Base-by-base conservation (phyloP, 2,797 vertebrate species). In the Pangasius sanitwongsei region DNA sequence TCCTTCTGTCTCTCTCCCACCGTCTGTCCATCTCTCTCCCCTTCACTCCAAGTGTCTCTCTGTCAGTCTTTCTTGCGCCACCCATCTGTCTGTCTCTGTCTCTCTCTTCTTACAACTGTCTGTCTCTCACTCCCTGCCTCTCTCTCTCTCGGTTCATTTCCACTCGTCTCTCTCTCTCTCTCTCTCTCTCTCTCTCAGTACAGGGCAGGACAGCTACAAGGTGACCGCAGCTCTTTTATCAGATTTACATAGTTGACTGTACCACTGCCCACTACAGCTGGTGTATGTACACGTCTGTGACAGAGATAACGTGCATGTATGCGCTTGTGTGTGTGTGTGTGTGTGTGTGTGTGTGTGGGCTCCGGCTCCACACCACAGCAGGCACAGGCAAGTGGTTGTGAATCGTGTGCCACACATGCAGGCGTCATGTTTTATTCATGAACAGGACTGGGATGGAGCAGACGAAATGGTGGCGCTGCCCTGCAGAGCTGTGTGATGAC, bases 341-440 rank as follows among this genome's bases (percentile, higher is more conserved):
- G 65, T n/a, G 16, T 3, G 37, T 13, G 63, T 59, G 85, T 44
- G 70, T 63, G 81, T 5, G 4, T 0, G 41, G 1, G 23, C 85
- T 74, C 90, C 37, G 89, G 89, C 55, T 25, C 88, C 57, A 84
- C 65, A 89, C 91, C 80, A 90, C 61, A 92, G 91, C 87, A 91
- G 89, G 90, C 86, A 53, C 82, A 88, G 92, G 94, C 93, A 94
- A 94, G 94, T 94, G 93, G 93, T 92, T 92, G 89, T 90, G 87
- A 94, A 95, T 94, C 93, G 94, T 93, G 93, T 91, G 89, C 91
- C 91, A 94, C 93, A 91, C 91, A 91, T 92, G 89, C 90, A 87
- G 93, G 90, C 90, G 50, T 89, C 91, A 95, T 93, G 93, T 85
- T 90, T 96, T 95, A 96, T 96, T 96, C 94, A 96, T 96, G 93